Evolutionary conservation across 2,113 vertebrate species (phyloP), one percentile per base, ranked within the genome.

Genomic region (Chloebia gouldiae): DNA sequence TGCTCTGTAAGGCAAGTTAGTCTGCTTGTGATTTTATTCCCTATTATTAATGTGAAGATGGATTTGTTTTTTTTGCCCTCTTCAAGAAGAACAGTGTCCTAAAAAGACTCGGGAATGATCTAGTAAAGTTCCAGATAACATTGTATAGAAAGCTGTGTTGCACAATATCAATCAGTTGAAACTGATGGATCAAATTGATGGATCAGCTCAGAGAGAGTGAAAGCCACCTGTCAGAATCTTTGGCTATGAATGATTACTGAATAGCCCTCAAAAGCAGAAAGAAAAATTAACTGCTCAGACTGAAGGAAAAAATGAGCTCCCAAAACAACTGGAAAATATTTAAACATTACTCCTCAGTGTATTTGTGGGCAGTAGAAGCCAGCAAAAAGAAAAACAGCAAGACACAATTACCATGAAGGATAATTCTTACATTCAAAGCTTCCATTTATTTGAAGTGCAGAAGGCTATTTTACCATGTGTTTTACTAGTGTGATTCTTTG

Each of bases 241-340:
- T 73, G 76, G 61, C n/a, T 92, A 73, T 57, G 45, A 94, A 33
- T 86, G 35, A 83, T 73, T 90, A 63, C 50, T 71, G 56, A 93
- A 49, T 11, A 72, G 31, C 17, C 59, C 64, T 89, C 69, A 63
- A 61, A 78, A 92, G 61, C 28, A 78, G 50, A 82, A 86, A 88
- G 45, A 93, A 83, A 79, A 83, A 80, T 35, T 0, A 69, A 44
- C 54, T 88, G 11, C n/a, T 77, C 64, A 77, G 50, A 90, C 11
- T 30, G 30, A 40, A 65, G 86, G 76, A 73, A 96, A 82, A 94
- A 94, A 80, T 72, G n/a, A 86, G 15, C 42, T 90, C 64, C 64
- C 50, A 50, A 65, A 88, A 86, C 81, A 96, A 95, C n/a, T 73
- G 80, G 64, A 86, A 77, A 80, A 90, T 64, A 50, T 88, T 94